These are phyloP conservation scores for Anoura caudifer DNA, from an alignment of 2,113 vertebrate species.

Conservation along the genomic window DNA sequence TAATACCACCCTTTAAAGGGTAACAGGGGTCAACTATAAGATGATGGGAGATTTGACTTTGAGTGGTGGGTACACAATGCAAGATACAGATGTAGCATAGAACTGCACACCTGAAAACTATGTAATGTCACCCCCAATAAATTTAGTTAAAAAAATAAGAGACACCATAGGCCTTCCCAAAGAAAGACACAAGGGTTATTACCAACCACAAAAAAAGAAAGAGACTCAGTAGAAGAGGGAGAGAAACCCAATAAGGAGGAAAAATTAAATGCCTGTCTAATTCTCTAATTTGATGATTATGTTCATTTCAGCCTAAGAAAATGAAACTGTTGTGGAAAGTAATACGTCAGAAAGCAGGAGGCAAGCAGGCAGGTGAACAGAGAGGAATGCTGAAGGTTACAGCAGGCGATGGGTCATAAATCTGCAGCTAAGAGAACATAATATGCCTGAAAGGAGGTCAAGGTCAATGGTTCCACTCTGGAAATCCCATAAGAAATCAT, in stretches of 20 bases:
- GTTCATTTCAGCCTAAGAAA: constrained; percentile 18
- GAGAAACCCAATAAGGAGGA: background rate
- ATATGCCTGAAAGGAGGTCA: background rate
- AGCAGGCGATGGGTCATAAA: constrained; percentile 43
- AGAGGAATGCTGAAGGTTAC: constrained; percentile 31
- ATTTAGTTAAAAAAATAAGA: background rate
- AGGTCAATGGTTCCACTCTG: constrained; percentile 45
- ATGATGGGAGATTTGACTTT: background rate
- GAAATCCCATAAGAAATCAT: constrained; percentile 38
- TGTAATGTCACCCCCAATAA: background rate
- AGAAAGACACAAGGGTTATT: background rate
- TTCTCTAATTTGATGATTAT: background rate
- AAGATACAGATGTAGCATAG: background rate
- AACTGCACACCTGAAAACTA: background rate
- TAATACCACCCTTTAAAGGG: background rate
- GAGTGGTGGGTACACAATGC: background rate
- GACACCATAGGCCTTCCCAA: background rate
- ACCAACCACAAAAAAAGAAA: background rate
- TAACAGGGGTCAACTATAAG: background rate
- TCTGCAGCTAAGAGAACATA: constrained; percentile 27
- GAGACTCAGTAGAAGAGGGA: background rate
- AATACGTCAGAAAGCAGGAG: constrained; percentile 40
- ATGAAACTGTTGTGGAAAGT: background rate
- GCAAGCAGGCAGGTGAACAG: background rate
- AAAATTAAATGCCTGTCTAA: background rate